These are phyloP conservation scores for Dysidea cf. avara DNA, from an alignment of 37 sponge, comb jelly and placozoan genomes.

Conservation along the genomic window DNA sequence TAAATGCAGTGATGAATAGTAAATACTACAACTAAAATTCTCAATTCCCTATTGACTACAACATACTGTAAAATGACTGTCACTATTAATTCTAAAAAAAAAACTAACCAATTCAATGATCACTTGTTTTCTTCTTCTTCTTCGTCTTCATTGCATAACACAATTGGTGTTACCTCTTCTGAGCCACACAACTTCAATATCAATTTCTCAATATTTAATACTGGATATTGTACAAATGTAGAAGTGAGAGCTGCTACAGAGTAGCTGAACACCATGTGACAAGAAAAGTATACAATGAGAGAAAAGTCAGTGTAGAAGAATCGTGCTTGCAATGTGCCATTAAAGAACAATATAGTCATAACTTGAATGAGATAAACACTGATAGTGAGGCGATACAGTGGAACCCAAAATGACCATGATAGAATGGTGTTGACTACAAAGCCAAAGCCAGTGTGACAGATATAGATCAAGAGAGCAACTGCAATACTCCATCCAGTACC, in stretches of 20 bases:
- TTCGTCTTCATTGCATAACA: too few relatives aligned
- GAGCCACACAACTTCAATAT: conserved; percentile 25
- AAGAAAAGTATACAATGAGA: conserved; percentile 29
- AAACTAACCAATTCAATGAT: too few relatives aligned
- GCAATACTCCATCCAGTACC: conserved; percentile 51
- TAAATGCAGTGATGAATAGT: too few relatives aligned
- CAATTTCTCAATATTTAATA: conserved; percentile 30
- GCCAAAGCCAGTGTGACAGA: conserved; percentile 59
- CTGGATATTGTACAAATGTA: conserved; percentile 37
- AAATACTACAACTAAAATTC: too few relatives aligned
- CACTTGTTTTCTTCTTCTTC: too few relatives aligned
- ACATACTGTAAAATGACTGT: too few relatives aligned
- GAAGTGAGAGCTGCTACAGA: conserved; percentile 30
- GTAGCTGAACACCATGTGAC: conserved; percentile 18
- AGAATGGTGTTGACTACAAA: conserved; percentile 34
- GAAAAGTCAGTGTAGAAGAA: conserved; percentile 13
- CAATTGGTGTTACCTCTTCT: too few relatives aligned
- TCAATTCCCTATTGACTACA: too few relatives aligned
- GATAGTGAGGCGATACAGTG: conserved; percentile 66
- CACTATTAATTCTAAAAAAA: too few relatives aligned
- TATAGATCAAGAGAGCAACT: conserved; percentile 36
- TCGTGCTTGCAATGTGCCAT: conserved; percentile 1
- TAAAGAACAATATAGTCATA: conserved; percentile 13
- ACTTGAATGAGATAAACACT: conserved; percentile 63
- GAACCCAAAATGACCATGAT: conserved; percentile 58